These are phyloP conservation scores for Atlantisia rogersi DNA, from an alignment of 2,113 vertebrate genomes.

Conservation along the genomic window DNA sequence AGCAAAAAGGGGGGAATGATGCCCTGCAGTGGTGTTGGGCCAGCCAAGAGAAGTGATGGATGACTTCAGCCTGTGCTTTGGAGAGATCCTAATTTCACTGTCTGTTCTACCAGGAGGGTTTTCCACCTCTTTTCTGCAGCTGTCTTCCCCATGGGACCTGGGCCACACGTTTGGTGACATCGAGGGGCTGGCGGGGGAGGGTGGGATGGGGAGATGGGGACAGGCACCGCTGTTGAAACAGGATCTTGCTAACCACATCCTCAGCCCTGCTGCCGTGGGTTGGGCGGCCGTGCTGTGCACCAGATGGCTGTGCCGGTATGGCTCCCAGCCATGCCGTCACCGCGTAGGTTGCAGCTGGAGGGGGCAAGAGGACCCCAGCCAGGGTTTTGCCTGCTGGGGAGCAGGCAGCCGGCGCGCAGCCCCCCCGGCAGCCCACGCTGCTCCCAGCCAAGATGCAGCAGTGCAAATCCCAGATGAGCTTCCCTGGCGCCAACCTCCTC, in stretches of 20 bases:
- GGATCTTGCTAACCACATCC: slow-evolving; percentile 58
- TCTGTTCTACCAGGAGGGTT: background rate
- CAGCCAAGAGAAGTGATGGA: background rate
- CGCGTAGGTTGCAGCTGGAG: background rate
- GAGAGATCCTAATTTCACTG: background rate
- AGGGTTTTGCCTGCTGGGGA: background rate
- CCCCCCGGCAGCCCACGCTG: background rate
- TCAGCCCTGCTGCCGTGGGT: background rate
- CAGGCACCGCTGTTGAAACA: background rate
- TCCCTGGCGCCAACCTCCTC: background rate
- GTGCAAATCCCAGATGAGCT: background rate
- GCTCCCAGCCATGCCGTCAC: background rate
- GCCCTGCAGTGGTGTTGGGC: background rate
- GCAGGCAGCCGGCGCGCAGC: background rate
- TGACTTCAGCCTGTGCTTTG: background rate
- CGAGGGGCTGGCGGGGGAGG: background rate
- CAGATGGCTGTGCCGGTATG: background rate
- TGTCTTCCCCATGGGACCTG: background rate
- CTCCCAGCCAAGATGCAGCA: background rate
- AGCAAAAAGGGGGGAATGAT: accelerated
- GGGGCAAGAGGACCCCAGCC: background rate
- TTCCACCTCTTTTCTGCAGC: background rate
- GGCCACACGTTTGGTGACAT: slow-evolving; percentile 2
- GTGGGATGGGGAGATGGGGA: background rate
- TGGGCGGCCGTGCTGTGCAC: background rate